Evolutionary conservation across 2,113 vertebrate genomes (phyloP).

Genomic region (Leptocoma aspasia): DNA sequence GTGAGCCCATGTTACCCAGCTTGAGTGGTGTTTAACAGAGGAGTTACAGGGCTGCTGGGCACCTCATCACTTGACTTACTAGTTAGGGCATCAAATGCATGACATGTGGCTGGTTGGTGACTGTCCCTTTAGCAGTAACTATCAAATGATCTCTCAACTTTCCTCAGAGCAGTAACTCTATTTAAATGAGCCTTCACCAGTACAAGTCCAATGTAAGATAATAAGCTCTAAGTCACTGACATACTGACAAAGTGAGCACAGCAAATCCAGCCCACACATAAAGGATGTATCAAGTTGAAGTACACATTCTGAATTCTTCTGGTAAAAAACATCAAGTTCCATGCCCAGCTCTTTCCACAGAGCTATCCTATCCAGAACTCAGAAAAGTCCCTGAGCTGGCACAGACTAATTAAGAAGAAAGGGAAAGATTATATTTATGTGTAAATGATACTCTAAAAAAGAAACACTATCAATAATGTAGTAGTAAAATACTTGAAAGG

Average conservation of each 20-base stretch:
- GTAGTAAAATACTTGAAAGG: slow-evolving; percentile 45
- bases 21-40: not conserved
- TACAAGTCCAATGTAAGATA: not conserved
- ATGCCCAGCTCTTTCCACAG: not conserved
- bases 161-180: not conserved
- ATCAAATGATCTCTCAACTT: not conserved
- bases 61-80: not conserved
- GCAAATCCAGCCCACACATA: not conserved
- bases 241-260: not conserved
- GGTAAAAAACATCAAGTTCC: not conserved
- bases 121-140: not conserved
- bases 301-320: not conserved
- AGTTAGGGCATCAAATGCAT: not conserved
- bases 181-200: not conserved
- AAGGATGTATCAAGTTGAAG: not conserved
- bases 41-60: rapidly evolving
- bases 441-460: not conserved
- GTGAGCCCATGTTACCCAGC: not conserved
- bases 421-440: not conserved
- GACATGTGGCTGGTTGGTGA: not conserved
- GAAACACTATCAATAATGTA: slow-evolving; percentile 47
- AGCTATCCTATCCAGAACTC: not conserved
- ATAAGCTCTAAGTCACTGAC: not conserved
- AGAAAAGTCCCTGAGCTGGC: not conserved
- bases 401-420: slow-evolving; percentile 20